These are phyloP conservation scores for Todiramphus chloris DNA, from an alignment of 2,113 vertebrate species.

Conservation along the genomic window DNA sequence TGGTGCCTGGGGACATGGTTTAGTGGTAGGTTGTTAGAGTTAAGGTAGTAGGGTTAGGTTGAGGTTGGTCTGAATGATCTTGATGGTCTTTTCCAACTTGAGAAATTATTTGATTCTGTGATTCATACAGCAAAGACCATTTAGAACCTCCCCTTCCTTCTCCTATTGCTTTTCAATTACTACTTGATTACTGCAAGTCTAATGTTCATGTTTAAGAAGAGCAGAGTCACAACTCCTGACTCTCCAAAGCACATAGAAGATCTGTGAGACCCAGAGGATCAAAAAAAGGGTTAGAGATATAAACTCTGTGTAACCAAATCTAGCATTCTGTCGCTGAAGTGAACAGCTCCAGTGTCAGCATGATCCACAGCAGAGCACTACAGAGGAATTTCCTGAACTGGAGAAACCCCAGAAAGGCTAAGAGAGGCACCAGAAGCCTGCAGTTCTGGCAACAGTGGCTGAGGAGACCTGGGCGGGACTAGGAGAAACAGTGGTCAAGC, in stretches of 20 bases:
- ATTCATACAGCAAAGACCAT: no score
- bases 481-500: not conserved
- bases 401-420: not conserved
- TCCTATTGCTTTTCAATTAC: not conserved
- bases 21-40: no score
- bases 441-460: accelerated
- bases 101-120: no score
- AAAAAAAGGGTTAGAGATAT: not conserved
- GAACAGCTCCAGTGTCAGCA: not conserved
- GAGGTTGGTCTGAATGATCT: no score
- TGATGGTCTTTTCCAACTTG: no score
- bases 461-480: accelerated
- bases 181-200: not conserved
- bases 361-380: not conserved
- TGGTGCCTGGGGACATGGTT: no score
- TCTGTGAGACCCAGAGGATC: not conserved
- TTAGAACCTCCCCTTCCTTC: not conserved
- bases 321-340: not conserved
- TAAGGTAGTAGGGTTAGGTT: no score
- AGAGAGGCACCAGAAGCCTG: not conserved
- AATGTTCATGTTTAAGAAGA: not conserved
- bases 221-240: not conserved
- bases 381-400: not conserved
- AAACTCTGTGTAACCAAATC: not conserved
- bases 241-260: not conserved